phyloP scores from a whole-genome alignment of 2,888 invertebrate species.

The Nymphalis c-album region DNA sequence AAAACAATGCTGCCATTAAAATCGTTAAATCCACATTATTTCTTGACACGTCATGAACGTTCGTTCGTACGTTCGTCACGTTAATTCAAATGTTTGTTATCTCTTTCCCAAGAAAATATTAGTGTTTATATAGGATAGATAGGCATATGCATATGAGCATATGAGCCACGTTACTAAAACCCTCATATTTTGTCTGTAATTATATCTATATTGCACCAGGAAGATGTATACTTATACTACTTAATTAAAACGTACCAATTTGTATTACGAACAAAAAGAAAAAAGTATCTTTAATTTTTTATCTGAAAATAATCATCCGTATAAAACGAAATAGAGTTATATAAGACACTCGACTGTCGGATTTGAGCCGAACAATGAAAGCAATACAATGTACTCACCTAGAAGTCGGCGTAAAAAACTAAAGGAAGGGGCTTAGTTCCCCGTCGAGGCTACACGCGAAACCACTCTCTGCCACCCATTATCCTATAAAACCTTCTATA shows the following conservation, averaged over 20 bases:
- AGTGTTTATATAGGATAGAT: no score
- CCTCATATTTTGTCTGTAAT: no score
- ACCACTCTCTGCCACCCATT: slow-evolving; percentile 68
- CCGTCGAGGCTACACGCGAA: slow-evolving; percentile 69
- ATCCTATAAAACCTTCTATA: slow-evolving; percentile 42
- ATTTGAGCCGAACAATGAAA: slow-evolving; percentile 46
- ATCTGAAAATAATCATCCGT: not conserved
- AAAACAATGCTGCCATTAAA: slow-evolving; percentile 22
- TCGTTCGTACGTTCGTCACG: no score
- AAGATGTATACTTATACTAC: no score
- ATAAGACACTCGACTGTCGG: slow-evolving; percentile 19
- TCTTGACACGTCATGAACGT: no score
- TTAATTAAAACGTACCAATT: no score
- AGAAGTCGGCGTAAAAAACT: slow-evolving; percentile 63
- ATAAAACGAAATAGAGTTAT: not conserved
- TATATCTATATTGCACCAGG: no score
- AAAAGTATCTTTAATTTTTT: no score
- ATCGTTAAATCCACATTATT: slow-evolving; percentile 16
- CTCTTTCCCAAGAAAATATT: no score
- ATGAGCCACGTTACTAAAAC: no score
- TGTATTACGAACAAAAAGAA: no score
- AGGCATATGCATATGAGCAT: no score
- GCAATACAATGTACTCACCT: slow-evolving; percentile 62
- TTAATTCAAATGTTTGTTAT: slow-evolving; percentile 42
- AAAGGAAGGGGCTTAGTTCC: slow-evolving; percentile 58